Evolutionary conservation across 2,888 invertebrate species (phyloP).

Genomic region (Lepidonotus clava): DNA sequence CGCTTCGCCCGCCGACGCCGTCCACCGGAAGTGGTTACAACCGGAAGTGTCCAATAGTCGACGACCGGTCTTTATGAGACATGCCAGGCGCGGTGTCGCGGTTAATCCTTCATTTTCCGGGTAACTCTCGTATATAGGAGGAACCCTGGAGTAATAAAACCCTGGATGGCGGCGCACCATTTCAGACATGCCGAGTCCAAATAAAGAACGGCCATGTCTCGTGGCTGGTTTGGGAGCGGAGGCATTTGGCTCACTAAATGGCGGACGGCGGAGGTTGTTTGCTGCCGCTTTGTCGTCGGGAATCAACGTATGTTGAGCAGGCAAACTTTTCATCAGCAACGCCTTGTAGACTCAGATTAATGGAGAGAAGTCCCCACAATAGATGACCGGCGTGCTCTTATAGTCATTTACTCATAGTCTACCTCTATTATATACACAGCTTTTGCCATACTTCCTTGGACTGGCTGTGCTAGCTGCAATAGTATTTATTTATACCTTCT

Average conservation of each 20-base stretch:
- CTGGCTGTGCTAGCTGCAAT: too few relatives aligned
- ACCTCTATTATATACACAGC: too few relatives aligned
- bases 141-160: too few relatives aligned
- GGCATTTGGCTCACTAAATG: neutral
- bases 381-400: neutral
- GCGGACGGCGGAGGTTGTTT: neutral
- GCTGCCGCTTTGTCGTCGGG: neutral
- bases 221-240: too few relatives aligned
- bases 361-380: neutral
- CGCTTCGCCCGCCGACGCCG: neutral
- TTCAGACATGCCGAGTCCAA: too few relatives aligned
- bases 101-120: constrained; percentile 15
- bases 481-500: neutral
- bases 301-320: neutral
- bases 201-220: neutral
- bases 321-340: neutral
- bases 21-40: neutral
- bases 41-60: constrained; percentile 13
- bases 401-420: too few relatives aligned
- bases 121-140: too few relatives aligned
- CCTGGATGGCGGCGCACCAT: too few relatives aligned
- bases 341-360: neutral
- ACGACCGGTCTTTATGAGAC: neutral
- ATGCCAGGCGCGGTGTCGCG: neutral
- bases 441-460: too few relatives aligned